phyloP scores from a whole-genome alignment of 2,888 invertebrate species.

The Eristalinus sepulchralis region DNA sequence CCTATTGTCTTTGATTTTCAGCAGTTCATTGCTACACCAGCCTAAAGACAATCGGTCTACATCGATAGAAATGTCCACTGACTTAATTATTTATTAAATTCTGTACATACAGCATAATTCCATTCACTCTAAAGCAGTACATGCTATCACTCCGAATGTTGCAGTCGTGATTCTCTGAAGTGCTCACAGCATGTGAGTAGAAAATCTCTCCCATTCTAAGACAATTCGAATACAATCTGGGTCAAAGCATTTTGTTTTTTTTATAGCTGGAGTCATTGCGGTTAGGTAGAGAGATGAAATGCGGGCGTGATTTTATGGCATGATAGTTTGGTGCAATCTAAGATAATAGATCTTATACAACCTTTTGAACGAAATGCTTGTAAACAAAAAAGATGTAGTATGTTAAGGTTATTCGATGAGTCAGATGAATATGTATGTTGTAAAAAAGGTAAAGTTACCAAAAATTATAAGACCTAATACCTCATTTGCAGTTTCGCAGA shows the following conservation, averaged over 20 bases:
- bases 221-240: conserved; percentile 51
- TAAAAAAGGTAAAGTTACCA: no score
- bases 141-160: conserved; percentile 34
- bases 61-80: conserved; percentile 51
- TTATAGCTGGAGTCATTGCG: not conserved
- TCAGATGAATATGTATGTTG: not conserved
- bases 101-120: not conserved
- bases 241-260: conserved; percentile 46
- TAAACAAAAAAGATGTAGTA: not conserved
- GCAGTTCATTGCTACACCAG: not conserved
- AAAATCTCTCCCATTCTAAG: conserved; percentile 59
- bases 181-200: conserved; percentile 47
- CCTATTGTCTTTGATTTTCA: conserved; percentile 49
- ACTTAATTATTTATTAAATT: conserved; percentile 62
- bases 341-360: not conserved
- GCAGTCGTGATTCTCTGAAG: conserved; percentile 52
- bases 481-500: no score
- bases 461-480: no score
- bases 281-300: not conserved
- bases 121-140: not conserved
- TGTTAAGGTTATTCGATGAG: not conserved
- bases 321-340: not conserved
- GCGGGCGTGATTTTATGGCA: not conserved
- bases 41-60: conserved; percentile 40
- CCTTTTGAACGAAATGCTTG: not conserved